Conservation (phyloP, 2,797 vertebrate species). For the Anabacerthia variegaticeps region DNA sequence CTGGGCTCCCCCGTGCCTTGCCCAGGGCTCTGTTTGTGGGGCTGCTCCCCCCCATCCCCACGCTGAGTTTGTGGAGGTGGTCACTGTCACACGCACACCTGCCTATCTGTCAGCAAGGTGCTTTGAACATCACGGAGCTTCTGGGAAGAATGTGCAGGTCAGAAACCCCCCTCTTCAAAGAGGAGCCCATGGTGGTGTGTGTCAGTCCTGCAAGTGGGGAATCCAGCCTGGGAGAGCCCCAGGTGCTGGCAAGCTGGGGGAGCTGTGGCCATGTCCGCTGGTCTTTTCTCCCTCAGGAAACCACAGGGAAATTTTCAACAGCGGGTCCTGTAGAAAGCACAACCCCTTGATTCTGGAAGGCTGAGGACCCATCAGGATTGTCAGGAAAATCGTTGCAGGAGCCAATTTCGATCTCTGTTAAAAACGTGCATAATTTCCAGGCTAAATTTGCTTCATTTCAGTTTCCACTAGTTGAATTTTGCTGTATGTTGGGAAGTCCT, state of each 20-base stretch:
- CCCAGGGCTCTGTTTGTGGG: constrained; percentile 40
- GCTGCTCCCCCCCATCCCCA: not conserved
- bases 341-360: not conserved
- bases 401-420: not conserved
- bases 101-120: constrained; percentile 50
- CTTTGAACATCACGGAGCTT: constrained; percentile 15
- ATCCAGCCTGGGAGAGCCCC: not conserved
- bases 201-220: not conserved
- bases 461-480: not conserved
- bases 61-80: not conserved
- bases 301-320: not conserved
- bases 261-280: not conserved
- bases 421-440: rapidly evolving
- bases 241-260: not conserved
- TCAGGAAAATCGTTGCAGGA: not conserved
- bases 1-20: constrained; percentile 56
- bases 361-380: not conserved
- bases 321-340: not conserved
- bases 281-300: not conserved
- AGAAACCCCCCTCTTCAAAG: constrained; percentile 18
- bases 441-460: not conserved
- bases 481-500: not conserved
- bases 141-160: constrained; percentile 17
- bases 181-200: not conserved
- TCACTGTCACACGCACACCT: constrained; percentile 44